Conservation (phyloP, 1,140 invertebrate genomes). For the Anoplophora glabripennis region DNA sequence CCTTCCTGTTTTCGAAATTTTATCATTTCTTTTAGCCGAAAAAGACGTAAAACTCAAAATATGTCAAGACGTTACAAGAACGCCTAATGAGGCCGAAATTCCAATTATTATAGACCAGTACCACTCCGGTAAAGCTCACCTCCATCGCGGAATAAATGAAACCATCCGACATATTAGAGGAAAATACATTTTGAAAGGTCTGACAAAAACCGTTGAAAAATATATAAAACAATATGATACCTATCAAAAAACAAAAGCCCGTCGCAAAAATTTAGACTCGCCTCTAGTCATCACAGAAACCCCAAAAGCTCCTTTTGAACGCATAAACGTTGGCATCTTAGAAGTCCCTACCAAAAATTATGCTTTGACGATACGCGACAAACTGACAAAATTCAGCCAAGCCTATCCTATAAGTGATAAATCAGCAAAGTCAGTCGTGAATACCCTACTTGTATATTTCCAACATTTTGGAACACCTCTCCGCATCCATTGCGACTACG, state of each 20-base stretch:
- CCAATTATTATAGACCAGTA: slow-evolving; percentile 15
- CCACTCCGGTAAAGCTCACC: slow-evolving; percentile 12
- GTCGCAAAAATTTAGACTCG: slow-evolving; percentile 16
- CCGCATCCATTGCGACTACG: slow-evolving; percentile 15
- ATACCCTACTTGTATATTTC: slow-evolving; percentile 12
- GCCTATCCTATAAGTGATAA: slow-evolving; percentile 10
- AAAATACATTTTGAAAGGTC: slow-evolving; percentile 19
- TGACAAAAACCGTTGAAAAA: no score
- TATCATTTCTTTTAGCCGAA: slow-evolving; percentile 12
- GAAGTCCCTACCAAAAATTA: slow-evolving; percentile 18
- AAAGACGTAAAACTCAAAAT: slow-evolving; percentile 14
- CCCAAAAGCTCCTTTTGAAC: slow-evolving; percentile 14
- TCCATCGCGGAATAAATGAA: slow-evolving; percentile 18
- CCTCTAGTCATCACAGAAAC: slow-evolving; percentile 19
- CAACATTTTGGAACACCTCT: slow-evolving; percentile 20
- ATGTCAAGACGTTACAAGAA: slow-evolving; percentile 15
- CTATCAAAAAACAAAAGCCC: slow-evolving; percentile 24
- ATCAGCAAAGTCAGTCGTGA: background rate
- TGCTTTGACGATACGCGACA: slow-evolving; percentile 14
- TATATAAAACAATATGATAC: slow-evolving; percentile 16
- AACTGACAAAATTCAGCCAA: slow-evolving; percentile 20
- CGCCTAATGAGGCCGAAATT: slow-evolving; percentile 10
- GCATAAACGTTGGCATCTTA: slow-evolving; percentile 17
- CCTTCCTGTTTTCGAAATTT: slow-evolving; percentile 12
- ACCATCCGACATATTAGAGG: slow-evolving; percentile 12